Evolutionary conservation across 2,797 vertebrate genomes (phyloP).

Genomic region (Liasis olivaceus): DNA sequence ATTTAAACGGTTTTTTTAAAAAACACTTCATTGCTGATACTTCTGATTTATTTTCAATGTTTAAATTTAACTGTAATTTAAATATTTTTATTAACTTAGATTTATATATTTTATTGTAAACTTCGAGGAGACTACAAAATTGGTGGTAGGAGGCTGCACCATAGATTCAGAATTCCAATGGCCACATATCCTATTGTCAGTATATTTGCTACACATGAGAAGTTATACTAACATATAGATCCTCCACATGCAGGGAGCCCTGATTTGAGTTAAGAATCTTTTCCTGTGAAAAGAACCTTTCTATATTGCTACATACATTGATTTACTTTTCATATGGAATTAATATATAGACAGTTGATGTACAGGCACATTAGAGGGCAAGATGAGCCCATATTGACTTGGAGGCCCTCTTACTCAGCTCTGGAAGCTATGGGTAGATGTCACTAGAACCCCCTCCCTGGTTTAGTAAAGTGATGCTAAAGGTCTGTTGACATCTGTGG

Average conservation of each 20-base stretch:
- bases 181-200: neutral
- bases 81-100: no score
- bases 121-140: no score
- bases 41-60: no score
- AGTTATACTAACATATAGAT: neutral
- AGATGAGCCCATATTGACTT: neutral
- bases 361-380: no score
- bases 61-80: no score
- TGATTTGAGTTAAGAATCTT: neutral
- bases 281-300: neutral
- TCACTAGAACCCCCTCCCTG: neutral
- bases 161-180: no score
- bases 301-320: neutral
- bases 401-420: no score
- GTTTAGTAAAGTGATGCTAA: neutral
- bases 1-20: no score
- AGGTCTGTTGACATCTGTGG: neutral
- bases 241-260: neutral
- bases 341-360: neutral
- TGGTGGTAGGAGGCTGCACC: no score
- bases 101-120: no score
- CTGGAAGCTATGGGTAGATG: neutral
- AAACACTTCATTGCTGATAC: no score
- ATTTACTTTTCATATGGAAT: neutral
- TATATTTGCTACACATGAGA: neutral